These are phyloP conservation scores for Meandrina meandrites DNA, from an alignment of 92 coral and sea anemone genomes.

Conservation along the genomic window DNA sequence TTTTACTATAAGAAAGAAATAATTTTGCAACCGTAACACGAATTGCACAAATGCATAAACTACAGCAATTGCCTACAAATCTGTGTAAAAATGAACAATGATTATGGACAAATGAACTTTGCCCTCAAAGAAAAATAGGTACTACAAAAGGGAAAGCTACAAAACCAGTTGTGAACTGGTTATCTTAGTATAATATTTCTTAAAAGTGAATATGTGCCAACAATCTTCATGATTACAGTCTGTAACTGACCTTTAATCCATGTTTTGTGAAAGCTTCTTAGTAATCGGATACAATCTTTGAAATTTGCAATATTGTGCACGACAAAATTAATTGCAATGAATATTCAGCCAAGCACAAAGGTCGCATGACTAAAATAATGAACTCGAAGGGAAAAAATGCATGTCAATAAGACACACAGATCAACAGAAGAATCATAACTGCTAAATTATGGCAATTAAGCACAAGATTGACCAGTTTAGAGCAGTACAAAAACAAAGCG, in stretches of 20 bases:
- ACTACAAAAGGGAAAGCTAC: background rate
- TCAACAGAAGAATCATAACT: background rate
- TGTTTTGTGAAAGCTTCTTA: background rate
- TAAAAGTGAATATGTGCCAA: background rate
- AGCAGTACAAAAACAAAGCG: background rate
- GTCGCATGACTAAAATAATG: constrained; percentile 7
- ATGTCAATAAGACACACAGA: background rate
- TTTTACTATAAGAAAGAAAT: too few species aligned
- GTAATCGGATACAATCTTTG: background rate
- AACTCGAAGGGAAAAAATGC: background rate
- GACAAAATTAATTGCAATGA: background rate
- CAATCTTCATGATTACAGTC: background rate
- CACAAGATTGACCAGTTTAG: background rate
- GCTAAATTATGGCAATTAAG: background rate
- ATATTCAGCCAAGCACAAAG: background rate
- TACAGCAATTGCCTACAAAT: too few species aligned
- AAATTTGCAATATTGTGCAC: background rate
- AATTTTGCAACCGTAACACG: too few species aligned
- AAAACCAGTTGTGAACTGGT: background rate
- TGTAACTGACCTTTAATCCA: background rate
- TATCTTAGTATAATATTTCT: background rate
- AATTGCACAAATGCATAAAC: too few species aligned
- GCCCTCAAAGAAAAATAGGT: background rate
- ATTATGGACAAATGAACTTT: constrained; percentile 10
- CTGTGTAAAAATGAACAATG: background rate